These are phyloP conservation scores for Eupleurogrammus muticus DNA, from an alignment of 2,797 vertebrate genomes.

Conservation along the genomic window DNA sequence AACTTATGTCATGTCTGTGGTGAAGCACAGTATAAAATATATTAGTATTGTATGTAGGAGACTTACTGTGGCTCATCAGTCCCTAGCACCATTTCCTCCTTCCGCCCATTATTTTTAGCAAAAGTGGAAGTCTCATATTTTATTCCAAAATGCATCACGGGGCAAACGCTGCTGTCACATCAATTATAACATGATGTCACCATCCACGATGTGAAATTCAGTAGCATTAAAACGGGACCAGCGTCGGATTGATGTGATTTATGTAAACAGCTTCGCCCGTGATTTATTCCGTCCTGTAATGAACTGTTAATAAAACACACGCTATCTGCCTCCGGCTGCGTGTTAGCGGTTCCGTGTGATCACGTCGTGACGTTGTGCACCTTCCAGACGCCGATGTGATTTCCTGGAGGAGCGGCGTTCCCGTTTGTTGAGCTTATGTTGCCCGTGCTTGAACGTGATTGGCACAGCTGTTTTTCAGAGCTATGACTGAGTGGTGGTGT, in stretches of 20 bases:
- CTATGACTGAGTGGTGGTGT: not conserved
- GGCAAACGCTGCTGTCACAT: not conserved
- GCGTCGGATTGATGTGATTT: not conserved
- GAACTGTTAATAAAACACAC: not conserved
- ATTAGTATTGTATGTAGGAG: too few species aligned
- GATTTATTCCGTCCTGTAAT: not conserved
- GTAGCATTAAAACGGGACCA: not conserved
- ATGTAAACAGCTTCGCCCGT: not conserved
- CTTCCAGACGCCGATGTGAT: not conserved
- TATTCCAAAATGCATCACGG: not conserved
- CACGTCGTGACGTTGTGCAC: not conserved
- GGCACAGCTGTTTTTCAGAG: constrained; percentile 6
- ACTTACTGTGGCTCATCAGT: not conserved
- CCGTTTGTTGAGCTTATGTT: not conserved
- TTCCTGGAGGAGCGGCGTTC: not conserved
- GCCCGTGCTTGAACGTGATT: not conserved
- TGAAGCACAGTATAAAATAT: too few species aligned
- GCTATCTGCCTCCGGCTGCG: not conserved
- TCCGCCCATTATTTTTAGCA: not conserved
- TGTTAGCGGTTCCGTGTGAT: not conserved
- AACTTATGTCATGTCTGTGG: too few species aligned
- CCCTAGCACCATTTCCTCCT: too few species aligned
- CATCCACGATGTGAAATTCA: not conserved
- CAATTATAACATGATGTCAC: not conserved
- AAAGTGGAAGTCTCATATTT: not conserved